Evolutionary conservation across 2,888 invertebrate genomes (phyloP).

Genomic region (Tetheella fluctuosa): DNA sequence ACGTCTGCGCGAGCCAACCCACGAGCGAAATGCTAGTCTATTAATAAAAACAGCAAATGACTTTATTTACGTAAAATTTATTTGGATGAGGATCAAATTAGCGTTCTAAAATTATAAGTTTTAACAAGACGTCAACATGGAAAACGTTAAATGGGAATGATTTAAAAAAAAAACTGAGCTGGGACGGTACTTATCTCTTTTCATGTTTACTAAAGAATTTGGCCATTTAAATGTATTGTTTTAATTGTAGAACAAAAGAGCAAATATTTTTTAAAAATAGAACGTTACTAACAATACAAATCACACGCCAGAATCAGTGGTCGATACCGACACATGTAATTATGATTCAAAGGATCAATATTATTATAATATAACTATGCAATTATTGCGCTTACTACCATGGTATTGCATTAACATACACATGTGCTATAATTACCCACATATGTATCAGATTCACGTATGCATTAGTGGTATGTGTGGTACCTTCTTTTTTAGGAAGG

Average conservation of each 20-base stretch:
- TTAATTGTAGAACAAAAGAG: too few relatives aligned
- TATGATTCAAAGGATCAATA: constrained; percentile 1
- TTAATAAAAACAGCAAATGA: neutral
- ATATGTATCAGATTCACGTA: neutral
- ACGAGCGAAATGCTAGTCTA: too few relatives aligned
- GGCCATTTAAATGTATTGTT: too few relatives aligned
- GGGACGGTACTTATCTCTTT: neutral
- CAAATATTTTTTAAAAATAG: too few relatives aligned
- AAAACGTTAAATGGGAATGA: neutral
- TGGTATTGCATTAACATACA: neutral
- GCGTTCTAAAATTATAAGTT: neutral
- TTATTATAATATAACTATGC: neutral
- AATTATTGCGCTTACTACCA: constrained; percentile 3
- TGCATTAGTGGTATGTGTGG: neutral
- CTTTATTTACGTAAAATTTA: neutral
- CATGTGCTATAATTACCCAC: constrained; percentile 4
- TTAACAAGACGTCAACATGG: neutral
- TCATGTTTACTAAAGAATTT: too few relatives aligned
- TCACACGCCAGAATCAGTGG: neutral
- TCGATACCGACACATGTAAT: neutral
- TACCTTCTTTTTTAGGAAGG: neutral
- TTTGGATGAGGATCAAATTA: constrained; percentile 4
- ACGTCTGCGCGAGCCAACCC: too few relatives aligned
- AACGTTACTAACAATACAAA: neutral
- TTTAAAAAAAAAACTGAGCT: neutral